Base-by-base conservation (phyloP, 2,797 vertebrate species). In the Phalanger gymnotis region DNA sequence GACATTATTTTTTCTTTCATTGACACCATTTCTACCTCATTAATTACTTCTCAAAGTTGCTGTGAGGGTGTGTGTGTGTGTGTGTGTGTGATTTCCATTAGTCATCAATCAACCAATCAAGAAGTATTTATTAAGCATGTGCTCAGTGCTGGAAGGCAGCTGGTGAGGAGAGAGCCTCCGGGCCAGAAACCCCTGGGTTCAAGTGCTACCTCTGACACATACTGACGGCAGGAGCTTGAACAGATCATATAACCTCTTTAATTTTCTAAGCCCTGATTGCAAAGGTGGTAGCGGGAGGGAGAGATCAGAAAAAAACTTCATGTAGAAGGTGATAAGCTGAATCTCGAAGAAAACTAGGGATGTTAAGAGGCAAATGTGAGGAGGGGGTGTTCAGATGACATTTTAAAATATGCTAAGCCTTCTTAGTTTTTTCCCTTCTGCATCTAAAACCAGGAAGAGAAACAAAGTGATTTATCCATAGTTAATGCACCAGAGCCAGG, bases 401-500 rank as follows among this genome's bases (percentile, higher is more conserved):
- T 47, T 81, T 25, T 40, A 47, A 81, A 81, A 47, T 47, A 81
- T 10, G 9, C 22, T 81, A 81, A 81, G 40, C 73, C 40, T 81
- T 81, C 19, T 81, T 81, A 81, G 73, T 40, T 40, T 73, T 93
- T n/a, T 40, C 94, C 90, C 57, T 28, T 87, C 95, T 87, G 9
- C 13, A 40, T 47, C 58, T 57, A 53, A 28, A 92, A 55, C 57
- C 19, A 94, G 57, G 92, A 93, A 97, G 54, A 61, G 13, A 95
- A 90, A 55, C 2, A 51, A 61, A 52, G 22, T 92, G 54, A 95
- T 92, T 96, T 91, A 93, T 40, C 93, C 94, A 57, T 31, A 90
- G 57, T 96, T 54, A 92, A 87, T 52, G 31, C 52, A 92, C 51
- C 54, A 90, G 2, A 53, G 30, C 54, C 51, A 93, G 47, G 47